A percentile compares a stretch with the other conserved stretches of the same genome.
phyloP scores from a whole-genome alignment of 2,797 vertebrate species.

The Sebastes nivosus region DNA sequence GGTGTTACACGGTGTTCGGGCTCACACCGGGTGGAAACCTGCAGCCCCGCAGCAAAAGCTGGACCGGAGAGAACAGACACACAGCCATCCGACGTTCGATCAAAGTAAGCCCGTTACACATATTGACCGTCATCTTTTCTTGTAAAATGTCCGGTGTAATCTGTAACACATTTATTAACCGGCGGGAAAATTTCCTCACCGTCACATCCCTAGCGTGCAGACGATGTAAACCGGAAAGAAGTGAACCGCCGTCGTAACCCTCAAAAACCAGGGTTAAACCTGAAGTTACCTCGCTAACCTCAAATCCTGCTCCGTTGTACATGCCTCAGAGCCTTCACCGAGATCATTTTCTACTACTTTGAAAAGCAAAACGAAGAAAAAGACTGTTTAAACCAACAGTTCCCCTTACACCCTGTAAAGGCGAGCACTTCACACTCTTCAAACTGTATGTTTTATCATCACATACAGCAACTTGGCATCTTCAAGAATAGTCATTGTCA shows the following conservation, averaged over 20 bases:
- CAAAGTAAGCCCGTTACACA: too few species aligned
- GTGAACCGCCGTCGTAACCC: too few species aligned
- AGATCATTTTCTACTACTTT: neutral
- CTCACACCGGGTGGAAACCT: too few species aligned
- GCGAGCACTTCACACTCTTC: neutral
- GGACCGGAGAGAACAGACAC: neutral
- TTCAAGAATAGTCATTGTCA: neutral
- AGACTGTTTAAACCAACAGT: slow-evolving; percentile 3
- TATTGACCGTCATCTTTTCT: too few species aligned
- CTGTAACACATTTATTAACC: too few species aligned
- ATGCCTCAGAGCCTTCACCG: neutral
- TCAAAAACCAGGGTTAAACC: neutral
- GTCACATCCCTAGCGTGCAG: too few species aligned
- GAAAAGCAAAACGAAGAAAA: neutral
- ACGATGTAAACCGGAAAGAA: too few species aligned
- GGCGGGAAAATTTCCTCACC: too few species aligned
- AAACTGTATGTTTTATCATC: neutral
- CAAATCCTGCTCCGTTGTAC: neutral
- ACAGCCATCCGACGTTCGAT: neutral
- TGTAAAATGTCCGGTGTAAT: fast-evolving
- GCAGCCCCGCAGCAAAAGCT: too few species aligned
- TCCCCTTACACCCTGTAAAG: neutral
- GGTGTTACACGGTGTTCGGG: too few species aligned
- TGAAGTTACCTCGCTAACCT: neutral
- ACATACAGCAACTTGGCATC: neutral